phyloP scores from a whole-genome alignment of 2,797 vertebrate species.

The Rhincodon typus region DNA sequence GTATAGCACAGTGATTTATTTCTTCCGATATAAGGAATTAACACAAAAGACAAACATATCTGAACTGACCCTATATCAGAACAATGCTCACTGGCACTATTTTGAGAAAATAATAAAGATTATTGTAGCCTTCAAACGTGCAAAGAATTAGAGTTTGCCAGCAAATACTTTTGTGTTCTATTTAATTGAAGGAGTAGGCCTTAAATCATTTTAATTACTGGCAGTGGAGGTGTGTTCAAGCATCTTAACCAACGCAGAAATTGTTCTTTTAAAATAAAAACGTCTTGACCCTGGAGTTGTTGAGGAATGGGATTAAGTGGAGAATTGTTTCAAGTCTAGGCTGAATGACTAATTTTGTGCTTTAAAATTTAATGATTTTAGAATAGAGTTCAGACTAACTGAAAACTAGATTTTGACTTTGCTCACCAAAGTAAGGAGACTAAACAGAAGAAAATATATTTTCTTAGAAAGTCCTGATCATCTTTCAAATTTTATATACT shows the following conservation, averaged over 20 bases:
- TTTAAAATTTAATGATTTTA: too few species aligned
- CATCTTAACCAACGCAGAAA: not conserved
- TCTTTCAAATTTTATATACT: not conserved
- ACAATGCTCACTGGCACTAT: not conserved
- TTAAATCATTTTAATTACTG: not conserved
- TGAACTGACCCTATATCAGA: not conserved
- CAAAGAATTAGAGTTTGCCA: not conserved
- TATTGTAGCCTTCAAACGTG: not conserved
- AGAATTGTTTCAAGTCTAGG: not conserved
- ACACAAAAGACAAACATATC: not conserved
- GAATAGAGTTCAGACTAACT: too few species aligned
- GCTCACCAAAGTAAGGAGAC: too few species aligned
- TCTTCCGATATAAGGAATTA: not conserved
- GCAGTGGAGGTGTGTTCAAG: not conserved
- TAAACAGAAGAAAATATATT: not conserved
- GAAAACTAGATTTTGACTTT: too few species aligned
- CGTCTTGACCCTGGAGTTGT: not conserved
- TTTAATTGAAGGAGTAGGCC: not conserved
- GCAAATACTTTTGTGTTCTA: not conserved
- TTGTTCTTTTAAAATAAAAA: not conserved
- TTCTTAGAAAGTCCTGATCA: not conserved
- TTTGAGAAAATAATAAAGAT: not conserved
- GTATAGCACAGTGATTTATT: not conserved
- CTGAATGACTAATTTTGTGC: not conserved
- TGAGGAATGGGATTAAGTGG: not conserved